Evolutionary conservation across 2,113 vertebrate species (phyloP).

Genomic region (Hippolais icterina): DNA sequence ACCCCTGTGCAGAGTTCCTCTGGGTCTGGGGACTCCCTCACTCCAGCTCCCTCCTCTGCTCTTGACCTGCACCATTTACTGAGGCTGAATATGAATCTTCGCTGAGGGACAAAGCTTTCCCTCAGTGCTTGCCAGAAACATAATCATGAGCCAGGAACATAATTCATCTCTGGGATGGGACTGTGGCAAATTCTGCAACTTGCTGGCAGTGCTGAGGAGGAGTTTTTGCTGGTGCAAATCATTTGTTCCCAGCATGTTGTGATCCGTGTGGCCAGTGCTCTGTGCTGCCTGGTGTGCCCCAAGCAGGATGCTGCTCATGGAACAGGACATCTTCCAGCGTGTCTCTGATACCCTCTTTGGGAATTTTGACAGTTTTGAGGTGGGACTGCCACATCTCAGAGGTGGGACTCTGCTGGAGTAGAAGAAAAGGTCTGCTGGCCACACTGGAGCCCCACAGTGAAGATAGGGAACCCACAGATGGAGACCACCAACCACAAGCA

Average conservation of each 20-base stretch:
- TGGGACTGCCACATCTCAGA: not conserved
- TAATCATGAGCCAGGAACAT: not conserved
- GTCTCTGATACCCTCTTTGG: not conserved
- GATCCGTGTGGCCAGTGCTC: not conserved
- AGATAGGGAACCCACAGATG: not conserved
- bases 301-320: not conserved
- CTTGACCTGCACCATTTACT: not conserved
- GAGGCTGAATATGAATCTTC: not conserved
- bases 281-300: not conserved
- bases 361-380: not conserved
- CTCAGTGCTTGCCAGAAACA: not conserved
- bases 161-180: not conserved
- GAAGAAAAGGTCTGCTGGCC: not conserved
- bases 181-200: not conserved
- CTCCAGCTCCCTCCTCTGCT: not conserved
- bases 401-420: not conserved
- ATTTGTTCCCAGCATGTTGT: accelerated
- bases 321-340: not conserved
- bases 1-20: not conserved
- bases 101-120: not conserved
- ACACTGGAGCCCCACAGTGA: accelerated
- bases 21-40: not conserved
- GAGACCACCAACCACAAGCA: not conserved
- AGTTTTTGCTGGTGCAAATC: not conserved
- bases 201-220: not conserved